Conservation (phyloP, 2,113 vertebrate genomes). For the Cololabis saira region DNA sequence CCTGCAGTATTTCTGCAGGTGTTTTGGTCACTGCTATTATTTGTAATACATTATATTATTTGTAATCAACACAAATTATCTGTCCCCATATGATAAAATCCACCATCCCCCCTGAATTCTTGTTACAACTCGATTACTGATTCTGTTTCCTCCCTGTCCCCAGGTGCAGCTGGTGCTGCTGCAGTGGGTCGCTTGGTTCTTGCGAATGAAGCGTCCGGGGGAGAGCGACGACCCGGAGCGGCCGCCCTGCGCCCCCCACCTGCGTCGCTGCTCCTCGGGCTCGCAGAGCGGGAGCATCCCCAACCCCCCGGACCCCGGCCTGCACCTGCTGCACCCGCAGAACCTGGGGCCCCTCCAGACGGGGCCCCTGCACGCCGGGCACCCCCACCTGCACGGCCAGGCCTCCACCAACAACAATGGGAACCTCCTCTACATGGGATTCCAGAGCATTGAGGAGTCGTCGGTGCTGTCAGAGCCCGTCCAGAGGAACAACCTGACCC, state of each 20-base stretch:
- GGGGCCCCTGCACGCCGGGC: constrained; percentile 60
- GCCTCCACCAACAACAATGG: constrained; percentile 81
- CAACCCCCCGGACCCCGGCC: constrained; percentile 65
- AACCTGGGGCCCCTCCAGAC: constrained; percentile 72
- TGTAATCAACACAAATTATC: too few species aligned
- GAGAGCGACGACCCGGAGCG: constrained; percentile 77
- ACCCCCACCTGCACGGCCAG: constrained; percentile 75
- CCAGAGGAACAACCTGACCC: constrained; percentile 71
- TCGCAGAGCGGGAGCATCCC: constrained; percentile 81
- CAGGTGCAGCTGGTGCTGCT: constrained; percentile 82
- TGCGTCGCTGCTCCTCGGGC: constrained; percentile 81
- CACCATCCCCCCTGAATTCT: too few species aligned
- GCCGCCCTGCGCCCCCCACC: constrained; percentile 79
- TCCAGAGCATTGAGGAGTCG: constrained; percentile 81
- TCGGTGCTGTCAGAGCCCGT: constrained; percentile 62
- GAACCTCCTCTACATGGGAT: constrained; percentile 83
- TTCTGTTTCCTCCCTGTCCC: background rate
- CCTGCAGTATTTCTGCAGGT: too few species aligned
- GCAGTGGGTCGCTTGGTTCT: constrained; percentile 86
- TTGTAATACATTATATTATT: too few species aligned
- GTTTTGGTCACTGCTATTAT: too few species aligned
- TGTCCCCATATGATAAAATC: too few species aligned
- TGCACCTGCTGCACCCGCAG: constrained; percentile 79
- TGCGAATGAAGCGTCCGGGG: constrained; percentile 84
- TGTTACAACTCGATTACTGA: too few species aligned